Evolutionary conservation across 2,113 vertebrate genomes (phyloP).

Genomic region (Cettia cetti): DNA sequence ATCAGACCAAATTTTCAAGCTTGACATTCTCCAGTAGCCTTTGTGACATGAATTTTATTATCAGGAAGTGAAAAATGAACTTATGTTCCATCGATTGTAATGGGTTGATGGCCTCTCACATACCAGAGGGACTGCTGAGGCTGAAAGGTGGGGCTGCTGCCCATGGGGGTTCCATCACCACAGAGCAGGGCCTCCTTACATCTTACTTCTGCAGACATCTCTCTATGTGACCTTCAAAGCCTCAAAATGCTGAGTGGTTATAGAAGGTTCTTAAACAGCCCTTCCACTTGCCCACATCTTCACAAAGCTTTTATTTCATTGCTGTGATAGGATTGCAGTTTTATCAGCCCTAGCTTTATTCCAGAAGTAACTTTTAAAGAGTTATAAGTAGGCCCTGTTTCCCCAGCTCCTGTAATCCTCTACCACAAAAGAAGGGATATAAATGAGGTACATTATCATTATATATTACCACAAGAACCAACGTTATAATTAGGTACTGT

Average conservation of each 20-base stretch:
- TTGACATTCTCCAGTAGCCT: neutral
- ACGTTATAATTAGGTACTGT: conserved; percentile 13
- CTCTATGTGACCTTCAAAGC: neutral
- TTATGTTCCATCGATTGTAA: neutral
- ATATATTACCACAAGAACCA: conserved; percentile 23
- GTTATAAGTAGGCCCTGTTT: conserved; percentile 10
- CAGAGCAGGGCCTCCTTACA: neutral
- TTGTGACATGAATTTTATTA: neutral
- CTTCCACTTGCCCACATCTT: neutral
- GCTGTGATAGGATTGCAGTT: neutral
- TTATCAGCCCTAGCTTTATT: conserved; percentile 22
- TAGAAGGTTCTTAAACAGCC: neutral
- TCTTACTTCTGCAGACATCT: neutral
- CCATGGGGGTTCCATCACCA: rapidly evolving
- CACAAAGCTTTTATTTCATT: conserved; percentile 29
- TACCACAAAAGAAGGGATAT: conserved; percentile 19
- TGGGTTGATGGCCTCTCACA: rapidly evolving
- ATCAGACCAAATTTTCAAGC: neutral
- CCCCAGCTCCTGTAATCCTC: neutral
- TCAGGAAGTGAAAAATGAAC: neutral
- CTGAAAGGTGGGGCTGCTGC: neutral
- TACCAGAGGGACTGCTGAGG: neutral
- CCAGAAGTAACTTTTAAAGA: conserved; percentile 14
- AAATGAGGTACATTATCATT: conserved; percentile 37
- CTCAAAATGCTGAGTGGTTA: neutral